phyloP scores from a whole-genome alignment of 2,113 vertebrate species.

The Illadopsis cleaveri region DNA sequence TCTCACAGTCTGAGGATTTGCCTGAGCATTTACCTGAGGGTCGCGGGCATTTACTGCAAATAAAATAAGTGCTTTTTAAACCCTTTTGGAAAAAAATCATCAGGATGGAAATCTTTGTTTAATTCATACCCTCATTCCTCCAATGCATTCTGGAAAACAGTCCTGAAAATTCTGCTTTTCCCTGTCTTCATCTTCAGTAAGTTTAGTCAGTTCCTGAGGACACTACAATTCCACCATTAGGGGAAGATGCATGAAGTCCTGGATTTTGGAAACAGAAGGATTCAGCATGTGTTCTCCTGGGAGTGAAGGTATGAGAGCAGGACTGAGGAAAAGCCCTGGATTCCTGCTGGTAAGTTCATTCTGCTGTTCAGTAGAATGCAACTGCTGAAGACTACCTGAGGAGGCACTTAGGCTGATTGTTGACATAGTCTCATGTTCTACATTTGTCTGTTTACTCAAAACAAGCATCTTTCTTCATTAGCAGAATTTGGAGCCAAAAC shows the following conservation, averaged over 20 bases:
- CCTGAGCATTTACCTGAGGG: not conserved
- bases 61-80: not conserved
- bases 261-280: not conserved
- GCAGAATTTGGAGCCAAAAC: not conserved
- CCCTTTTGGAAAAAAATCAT: not conserved
- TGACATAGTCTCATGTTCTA: not conserved
- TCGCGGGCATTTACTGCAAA: not conserved
- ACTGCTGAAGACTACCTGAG: not conserved
- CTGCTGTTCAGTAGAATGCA: not conserved
- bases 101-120: not conserved
- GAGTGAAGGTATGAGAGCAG: not conserved
- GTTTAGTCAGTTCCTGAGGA: not conserved
- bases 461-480: not conserved
- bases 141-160: not conserved
- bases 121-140: not conserved
- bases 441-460: not conserved
- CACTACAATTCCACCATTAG: not conserved
- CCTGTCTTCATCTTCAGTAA: not conserved
- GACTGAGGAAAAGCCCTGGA: not conserved
- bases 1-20: not conserved
- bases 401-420: not conserved
- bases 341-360: not conserved
- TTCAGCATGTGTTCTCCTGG: not conserved
- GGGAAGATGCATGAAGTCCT: not conserved
- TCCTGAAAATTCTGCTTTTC: not conserved